Evolutionary conservation across 2,888 invertebrate genomes (phyloP).

Genomic region (Anodontia alba): DNA sequence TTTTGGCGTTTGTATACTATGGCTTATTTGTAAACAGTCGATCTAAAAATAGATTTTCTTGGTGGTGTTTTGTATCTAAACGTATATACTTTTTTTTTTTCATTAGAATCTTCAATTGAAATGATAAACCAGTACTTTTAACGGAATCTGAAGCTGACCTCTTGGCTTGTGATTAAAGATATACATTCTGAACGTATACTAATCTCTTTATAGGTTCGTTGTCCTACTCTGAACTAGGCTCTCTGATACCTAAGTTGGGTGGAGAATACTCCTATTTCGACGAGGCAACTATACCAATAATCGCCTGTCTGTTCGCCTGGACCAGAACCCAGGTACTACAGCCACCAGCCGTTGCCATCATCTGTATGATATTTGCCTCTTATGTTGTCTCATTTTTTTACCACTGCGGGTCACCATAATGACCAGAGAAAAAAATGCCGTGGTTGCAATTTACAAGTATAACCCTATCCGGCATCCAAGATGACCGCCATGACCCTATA

Average conservation of each 20-base stretch:
- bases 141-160: too few relatives aligned
- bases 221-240: constrained; percentile 92
- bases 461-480: too few relatives aligned
- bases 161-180: too few relatives aligned
- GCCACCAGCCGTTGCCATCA: constrained; percentile 84
- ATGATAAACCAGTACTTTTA: too few relatives aligned
- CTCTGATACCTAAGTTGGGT: constrained; percentile 91
- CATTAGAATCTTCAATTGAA: too few relatives aligned
- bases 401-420: constrained; percentile 74
- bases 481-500: too few relatives aligned
- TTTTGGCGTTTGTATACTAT: too few relatives aligned
- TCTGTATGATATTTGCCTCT: constrained; percentile 85
- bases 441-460: constrained; percentile 68
- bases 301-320: constrained; percentile 87
- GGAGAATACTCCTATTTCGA: constrained; percentile 91
- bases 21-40: too few relatives aligned
- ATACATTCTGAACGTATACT: too few relatives aligned
- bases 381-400: constrained; percentile 77
- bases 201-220: constrained; percentile 89
- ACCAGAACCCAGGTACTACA: constrained; percentile 75
- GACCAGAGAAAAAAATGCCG: constrained; percentile 72
- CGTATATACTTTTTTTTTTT: too few relatives aligned
- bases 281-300: constrained; percentile 85
- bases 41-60: too few relatives aligned
- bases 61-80: too few relatives aligned